phyloP scores from a whole-genome alignment of 1,140 invertebrate species.

The Rhynchophorus ferrugineus region DNA sequence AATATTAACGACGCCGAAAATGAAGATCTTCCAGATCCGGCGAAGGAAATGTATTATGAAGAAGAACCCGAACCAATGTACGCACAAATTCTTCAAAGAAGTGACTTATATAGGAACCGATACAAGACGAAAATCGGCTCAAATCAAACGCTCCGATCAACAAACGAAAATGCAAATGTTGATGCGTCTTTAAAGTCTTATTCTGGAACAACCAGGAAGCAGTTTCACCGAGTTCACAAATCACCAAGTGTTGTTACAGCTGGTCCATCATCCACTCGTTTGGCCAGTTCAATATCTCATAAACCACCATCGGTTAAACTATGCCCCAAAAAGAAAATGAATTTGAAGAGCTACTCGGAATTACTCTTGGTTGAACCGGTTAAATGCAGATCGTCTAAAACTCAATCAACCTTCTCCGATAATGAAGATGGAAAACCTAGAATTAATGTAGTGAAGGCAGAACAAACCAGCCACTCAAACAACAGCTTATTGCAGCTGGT shows the following conservation, averaged over 20 bases:
- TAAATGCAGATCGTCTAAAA: background rate
- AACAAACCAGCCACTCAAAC: background rate
- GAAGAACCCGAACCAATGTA: background rate
- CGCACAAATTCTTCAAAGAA: slow-evolving; percentile 7
- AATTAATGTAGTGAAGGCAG: background rate
- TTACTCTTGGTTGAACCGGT: slow-evolving; percentile 4
- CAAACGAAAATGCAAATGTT: no score
- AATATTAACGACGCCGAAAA: no score
- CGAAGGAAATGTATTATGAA: background rate
- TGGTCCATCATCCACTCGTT: no score
- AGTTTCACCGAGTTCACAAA: no score
- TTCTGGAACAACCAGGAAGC: no score
- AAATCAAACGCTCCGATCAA: no score
- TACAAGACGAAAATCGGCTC: background rate
- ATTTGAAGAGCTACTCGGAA: slow-evolving; percentile 8
- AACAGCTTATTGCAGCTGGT: background rate
- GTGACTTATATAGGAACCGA: background rate
- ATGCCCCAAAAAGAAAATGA: slow-evolving; percentile 13
- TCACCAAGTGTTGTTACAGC: no score
- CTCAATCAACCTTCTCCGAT: background rate
- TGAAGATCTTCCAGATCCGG: background rate
- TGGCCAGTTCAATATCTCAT: background rate
- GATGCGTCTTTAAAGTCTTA: no score
- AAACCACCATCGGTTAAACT: slow-evolving; percentile 2
- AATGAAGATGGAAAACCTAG: background rate